These are phyloP conservation scores for Xenopus laevis DNA, from an alignment of 2,113 vertebrate species.

Conservation along the genomic window DNA sequence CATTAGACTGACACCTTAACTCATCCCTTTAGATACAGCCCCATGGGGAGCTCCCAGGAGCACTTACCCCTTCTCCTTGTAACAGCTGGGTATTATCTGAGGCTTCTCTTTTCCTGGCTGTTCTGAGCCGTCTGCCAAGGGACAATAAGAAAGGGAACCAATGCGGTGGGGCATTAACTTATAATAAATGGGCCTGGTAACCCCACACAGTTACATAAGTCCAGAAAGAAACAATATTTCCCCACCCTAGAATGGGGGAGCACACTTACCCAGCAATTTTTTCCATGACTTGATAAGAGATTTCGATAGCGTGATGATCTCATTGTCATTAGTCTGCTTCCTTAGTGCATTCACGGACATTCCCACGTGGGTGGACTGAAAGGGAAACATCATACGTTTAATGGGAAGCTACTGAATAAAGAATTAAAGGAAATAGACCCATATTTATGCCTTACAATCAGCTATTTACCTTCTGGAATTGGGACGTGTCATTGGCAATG, in stretches of 20 bases:
- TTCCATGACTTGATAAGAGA: constrained; percentile 96
- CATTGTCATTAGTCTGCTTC: constrained; percentile 90
- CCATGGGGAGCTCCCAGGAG: too few relatives aligned
- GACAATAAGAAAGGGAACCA: neutral
- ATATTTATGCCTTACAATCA: neutral
- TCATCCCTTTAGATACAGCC: too few relatives aligned
- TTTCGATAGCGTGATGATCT: constrained; percentile 87
- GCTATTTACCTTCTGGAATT: fast-evolving
- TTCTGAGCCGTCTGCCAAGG: constrained; percentile 69
- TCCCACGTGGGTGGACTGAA: constrained; percentile 88
- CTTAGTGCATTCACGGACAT: constrained; percentile 94
- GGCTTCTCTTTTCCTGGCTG: constrained; percentile 77
- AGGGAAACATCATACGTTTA: constrained; percentile 16
- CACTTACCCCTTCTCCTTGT: too few relatives aligned
- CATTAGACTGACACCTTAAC: too few relatives aligned
- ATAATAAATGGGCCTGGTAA: neutral
- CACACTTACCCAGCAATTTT: constrained; percentile 79
- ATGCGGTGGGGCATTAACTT: neutral
- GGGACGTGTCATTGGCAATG: neutral
- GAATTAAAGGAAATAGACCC: fast-evolving
- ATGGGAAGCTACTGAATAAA: neutral
- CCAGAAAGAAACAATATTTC: neutral
- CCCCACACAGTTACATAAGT: neutral
- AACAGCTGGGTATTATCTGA: constrained; percentile 67
- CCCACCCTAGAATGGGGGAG: neutral